phyloP scores from a whole-genome alignment of 2,113 vertebrate genomes.

The Cheilinus undulatus region DNA sequence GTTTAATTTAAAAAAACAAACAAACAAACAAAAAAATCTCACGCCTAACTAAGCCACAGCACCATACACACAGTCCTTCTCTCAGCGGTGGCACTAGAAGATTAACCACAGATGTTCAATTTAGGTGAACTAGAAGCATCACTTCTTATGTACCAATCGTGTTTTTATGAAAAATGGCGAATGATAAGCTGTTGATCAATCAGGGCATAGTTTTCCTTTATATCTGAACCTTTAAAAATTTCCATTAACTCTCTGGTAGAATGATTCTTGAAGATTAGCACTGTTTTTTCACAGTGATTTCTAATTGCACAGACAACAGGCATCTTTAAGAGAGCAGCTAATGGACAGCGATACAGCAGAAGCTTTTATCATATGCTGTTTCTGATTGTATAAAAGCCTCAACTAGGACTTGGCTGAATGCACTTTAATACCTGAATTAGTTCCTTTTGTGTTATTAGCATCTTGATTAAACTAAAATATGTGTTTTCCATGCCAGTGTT shows the following conservation, averaged over 20 bases:
- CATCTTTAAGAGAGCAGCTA: conserved; percentile 54
- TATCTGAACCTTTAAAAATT: conserved; percentile 10
- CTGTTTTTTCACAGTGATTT: conserved; percentile 43
- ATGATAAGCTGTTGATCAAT: too few species aligned
- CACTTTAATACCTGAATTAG: conserved; percentile 17
- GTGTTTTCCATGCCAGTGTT: background rate
- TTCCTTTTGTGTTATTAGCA: conserved; percentile 33
- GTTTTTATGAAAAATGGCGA: too few species aligned
- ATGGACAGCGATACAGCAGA: conserved; percentile 47
- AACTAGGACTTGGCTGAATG: conserved; percentile 14
- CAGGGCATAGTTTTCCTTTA: too few species aligned
- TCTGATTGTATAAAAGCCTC: conserved; percentile 32
- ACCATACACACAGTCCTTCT: too few species aligned
- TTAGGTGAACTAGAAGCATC: too few species aligned
- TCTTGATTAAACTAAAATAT: background rate
- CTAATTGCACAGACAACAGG: conserved; percentile 59
- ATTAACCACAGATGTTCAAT: too few species aligned
- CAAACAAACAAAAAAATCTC: too few species aligned
- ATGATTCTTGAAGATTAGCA: conserved; percentile 32
- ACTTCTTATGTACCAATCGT: too few species aligned
- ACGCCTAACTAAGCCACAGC: too few species aligned
- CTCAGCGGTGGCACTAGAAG: too few species aligned
- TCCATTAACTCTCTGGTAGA: background rate
- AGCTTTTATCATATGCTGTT: conserved; percentile 61
- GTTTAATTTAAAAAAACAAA: too few species aligned